Evolutionary conservation across 2,797 vertebrate species (phyloP).

Genomic region (Periophthalmus magnuspinnatus): DNA sequence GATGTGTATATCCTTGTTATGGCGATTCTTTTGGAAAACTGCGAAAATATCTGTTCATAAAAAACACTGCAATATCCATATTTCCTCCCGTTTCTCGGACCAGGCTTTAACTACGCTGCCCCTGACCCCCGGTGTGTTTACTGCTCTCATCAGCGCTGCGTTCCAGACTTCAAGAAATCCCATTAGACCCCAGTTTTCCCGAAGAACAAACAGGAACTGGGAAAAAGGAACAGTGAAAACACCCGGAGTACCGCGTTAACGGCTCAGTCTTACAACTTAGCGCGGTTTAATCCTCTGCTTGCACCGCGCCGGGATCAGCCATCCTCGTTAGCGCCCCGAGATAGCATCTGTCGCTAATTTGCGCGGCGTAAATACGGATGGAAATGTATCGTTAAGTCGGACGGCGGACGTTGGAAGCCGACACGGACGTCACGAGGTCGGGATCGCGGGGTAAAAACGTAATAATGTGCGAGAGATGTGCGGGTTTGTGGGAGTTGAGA

Average conservation of each 20-base stretch:
- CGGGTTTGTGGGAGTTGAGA: not conserved
- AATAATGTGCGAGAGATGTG: slow-evolving; percentile 6
- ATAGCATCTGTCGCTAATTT: slow-evolving; percentile 1
- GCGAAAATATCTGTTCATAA: too few relatives aligned
- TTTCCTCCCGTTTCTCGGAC: not conserved
- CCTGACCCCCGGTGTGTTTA: not conserved
- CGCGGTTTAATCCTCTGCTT: slow-evolving; percentile 31
- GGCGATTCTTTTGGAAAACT: too few relatives aligned
- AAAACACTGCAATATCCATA: not conserved
- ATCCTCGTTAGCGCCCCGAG: not conserved
- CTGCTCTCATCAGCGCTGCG: slow-evolving; percentile 22
- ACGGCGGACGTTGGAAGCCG: not conserved
- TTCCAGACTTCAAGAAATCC: slow-evolving; percentile 30
- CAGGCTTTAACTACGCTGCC: not conserved
- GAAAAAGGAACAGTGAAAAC: slow-evolving; percentile 5
- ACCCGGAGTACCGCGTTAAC: slow-evolving; percentile 31
- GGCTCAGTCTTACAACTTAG: slow-evolving; percentile 10
- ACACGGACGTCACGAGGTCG: not conserved
- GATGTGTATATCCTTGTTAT: too few relatives aligned
- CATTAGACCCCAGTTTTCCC: slow-evolving; percentile 11
- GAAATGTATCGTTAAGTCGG: not conserved
- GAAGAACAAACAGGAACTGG: slow-evolving; percentile 24
- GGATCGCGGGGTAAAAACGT: not conserved
- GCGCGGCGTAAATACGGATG: not conserved
- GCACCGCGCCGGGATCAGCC: slow-evolving; percentile 2